phyloP scores from a whole-genome alignment of 2,797 vertebrate species.

The Labeo calbasu region DNA sequence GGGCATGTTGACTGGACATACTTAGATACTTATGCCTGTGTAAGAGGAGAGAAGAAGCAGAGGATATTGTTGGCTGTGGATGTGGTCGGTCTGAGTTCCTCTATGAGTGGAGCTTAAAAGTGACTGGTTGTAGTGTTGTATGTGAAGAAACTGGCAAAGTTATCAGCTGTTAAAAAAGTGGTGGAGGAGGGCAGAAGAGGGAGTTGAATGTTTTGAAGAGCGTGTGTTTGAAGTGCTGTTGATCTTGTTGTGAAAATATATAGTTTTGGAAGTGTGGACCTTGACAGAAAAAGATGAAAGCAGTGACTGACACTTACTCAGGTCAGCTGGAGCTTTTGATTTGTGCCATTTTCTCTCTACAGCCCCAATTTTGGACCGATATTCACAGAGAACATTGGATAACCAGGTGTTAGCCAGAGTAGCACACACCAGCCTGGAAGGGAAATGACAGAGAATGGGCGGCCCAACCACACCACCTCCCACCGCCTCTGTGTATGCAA shows the following conservation, averaged over 20 bases:
- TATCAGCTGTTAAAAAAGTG: not conserved
- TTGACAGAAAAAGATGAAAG: not conserved
- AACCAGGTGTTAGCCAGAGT: no score
- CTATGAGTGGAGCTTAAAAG: not conserved
- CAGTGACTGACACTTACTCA: not conserved
- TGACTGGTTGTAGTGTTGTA: not conserved
- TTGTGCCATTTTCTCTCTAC: no score
- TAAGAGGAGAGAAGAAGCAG: not conserved
- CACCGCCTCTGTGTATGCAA: not conserved
- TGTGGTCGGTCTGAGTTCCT: not conserved
- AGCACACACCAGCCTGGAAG: no score
- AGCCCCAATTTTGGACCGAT: not conserved
- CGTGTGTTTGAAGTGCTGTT: not conserved
- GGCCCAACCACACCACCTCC: not conserved
- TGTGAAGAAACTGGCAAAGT: not conserved
- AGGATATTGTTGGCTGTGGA: not conserved
- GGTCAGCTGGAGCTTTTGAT: no score
- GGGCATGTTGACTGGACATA: not conserved
- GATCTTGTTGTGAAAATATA: not conserved
- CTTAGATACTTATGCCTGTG: not conserved
- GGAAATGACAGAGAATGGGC: no score
- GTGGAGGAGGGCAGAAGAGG: not conserved
- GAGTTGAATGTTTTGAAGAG: not conserved
- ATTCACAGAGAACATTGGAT: no score
- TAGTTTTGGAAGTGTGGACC: slow-evolving; percentile 4